Percentiles rank a stretch among this genome's conserved stretches.
These are phyloP conservation scores for Arion vulgaris DNA, from an alignment of 1,140 invertebrate species.

Conservation along the genomic window DNA sequence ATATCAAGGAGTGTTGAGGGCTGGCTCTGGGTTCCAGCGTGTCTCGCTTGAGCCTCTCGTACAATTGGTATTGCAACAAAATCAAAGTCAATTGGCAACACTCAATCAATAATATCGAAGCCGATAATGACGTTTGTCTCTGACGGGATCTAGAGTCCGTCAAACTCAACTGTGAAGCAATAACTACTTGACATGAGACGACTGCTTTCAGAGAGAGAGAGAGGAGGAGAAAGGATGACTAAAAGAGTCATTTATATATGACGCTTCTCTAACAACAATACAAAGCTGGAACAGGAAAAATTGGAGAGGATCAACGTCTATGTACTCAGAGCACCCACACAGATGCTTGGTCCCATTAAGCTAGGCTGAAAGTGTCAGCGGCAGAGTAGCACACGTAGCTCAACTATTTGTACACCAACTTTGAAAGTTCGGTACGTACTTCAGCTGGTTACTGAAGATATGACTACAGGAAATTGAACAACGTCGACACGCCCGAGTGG, in stretches of 20 bases:
- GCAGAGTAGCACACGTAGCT: too few species aligned
- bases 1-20: neutral
- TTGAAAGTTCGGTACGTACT: too few species aligned
- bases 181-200: neutral
- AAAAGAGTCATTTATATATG: neutral
- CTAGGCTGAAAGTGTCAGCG: too few species aligned
- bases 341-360: too few species aligned
- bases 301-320: too few species aligned
- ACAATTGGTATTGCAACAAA: conserved; percentile 3
- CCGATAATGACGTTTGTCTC: neutral
- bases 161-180: conserved; percentile 9
- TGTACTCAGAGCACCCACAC: too few species aligned
- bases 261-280: neutral
- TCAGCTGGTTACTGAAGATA: too few species aligned
- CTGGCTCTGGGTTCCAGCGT: neutral
- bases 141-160: neutral
- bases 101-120: neutral
- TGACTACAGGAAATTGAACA: too few species aligned
- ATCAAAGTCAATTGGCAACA: conserved; percentile 11
- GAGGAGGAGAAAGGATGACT: neutral
- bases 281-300: too few species aligned
- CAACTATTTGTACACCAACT: too few species aligned
- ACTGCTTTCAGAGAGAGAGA: neutral
- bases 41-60: neutral
- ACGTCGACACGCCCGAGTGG: too few species aligned